These are phyloP conservation scores for Mycalesis mineus DNA, from an alignment of 2,888 invertebrate genomes.

Conservation along the genomic window DNA sequence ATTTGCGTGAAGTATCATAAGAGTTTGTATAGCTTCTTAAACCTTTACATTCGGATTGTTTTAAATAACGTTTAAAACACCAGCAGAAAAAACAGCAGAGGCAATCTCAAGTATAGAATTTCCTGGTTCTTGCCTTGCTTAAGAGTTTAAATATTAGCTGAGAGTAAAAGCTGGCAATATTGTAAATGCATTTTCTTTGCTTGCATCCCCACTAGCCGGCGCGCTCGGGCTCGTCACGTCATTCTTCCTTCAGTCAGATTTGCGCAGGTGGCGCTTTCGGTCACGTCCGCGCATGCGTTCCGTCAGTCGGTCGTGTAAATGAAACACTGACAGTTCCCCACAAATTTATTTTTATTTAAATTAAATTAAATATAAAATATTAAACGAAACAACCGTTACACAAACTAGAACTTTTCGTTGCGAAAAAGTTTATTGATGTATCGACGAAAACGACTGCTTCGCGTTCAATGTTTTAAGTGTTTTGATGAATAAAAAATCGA, in stretches of 20 bases:
- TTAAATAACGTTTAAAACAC: not conserved
- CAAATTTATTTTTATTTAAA: constrained; percentile 46
- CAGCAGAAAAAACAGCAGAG: not conserved
- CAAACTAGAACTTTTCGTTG: constrained; percentile 49
- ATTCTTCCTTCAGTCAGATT: constrained; percentile 42
- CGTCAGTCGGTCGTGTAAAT: constrained; percentile 47
- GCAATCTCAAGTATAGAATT: not conserved
- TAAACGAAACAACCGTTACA: constrained; percentile 34
- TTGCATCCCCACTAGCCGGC: constrained; percentile 21
- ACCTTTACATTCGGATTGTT: not conserved
- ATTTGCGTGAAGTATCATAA: not conserved
- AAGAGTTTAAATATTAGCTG: not conserved
- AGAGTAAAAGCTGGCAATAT: constrained; percentile 14
- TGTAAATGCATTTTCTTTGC: constrained; percentile 9
- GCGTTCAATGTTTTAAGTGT: constrained; percentile 29
- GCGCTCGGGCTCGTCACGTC: constrained; percentile 26
- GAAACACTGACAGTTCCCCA: constrained; percentile 55
- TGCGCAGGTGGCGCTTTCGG: constrained; percentile 57
- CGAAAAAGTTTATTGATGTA: constrained; percentile 40
- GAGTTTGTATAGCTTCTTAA: not conserved
- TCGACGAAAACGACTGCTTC: constrained; percentile 28
- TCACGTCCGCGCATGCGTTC: constrained; percentile 48
- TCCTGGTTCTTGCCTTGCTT: not conserved
- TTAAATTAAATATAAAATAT: constrained; percentile 33
- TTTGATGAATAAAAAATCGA: constrained; percentile 56